phyloP scores from a whole-genome alignment of 2,888 invertebrate species.

The Calliopum simillimum region DNA sequence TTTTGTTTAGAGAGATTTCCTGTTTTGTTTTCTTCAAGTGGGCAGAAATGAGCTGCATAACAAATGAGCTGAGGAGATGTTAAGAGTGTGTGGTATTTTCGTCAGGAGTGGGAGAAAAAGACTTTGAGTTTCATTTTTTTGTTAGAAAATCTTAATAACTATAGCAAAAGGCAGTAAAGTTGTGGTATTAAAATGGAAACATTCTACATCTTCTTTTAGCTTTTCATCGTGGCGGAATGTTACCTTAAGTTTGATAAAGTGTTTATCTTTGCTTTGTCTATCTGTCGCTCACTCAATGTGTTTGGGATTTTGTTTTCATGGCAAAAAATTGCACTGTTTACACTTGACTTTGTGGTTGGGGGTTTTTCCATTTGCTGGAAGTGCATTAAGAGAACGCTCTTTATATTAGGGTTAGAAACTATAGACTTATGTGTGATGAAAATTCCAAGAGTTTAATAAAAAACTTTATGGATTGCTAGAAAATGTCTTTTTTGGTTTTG shows the following conservation, averaged over 20 bases:
- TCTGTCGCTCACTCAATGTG: neutral
- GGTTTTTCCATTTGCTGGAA: too few relatives aligned
- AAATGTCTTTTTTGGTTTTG: too few relatives aligned
- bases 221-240: neutral
- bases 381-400: too few relatives aligned
- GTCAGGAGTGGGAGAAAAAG: neutral
- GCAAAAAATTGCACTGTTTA: conserved; percentile 3
- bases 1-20: neutral
- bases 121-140: neutral
- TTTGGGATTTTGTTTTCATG: conserved; percentile 1
- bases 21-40: too few relatives aligned
- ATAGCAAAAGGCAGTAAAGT: neutral
- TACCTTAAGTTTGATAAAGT: conserved; percentile 32
- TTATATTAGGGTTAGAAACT: too few relatives aligned
- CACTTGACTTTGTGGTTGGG: conserved; percentile 26
- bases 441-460: too few relatives aligned
- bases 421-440: too few relatives aligned
- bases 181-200: neutral
- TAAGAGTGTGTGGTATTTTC: neutral
- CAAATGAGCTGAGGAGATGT: conserved; percentile 16
- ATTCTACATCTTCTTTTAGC: neutral
- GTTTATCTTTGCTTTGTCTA: conserved; percentile 10
- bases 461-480: too few relatives aligned
- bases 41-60: conserved; percentile 6
- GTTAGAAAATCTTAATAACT: conserved; percentile 24